Percentiles rank a stretch among this genome's conserved stretches.
These are phyloP conservation scores for Condylostylus longicornis DNA, from an alignment of 1,140 invertebrate genomes.

Conservation along the genomic window DNA sequence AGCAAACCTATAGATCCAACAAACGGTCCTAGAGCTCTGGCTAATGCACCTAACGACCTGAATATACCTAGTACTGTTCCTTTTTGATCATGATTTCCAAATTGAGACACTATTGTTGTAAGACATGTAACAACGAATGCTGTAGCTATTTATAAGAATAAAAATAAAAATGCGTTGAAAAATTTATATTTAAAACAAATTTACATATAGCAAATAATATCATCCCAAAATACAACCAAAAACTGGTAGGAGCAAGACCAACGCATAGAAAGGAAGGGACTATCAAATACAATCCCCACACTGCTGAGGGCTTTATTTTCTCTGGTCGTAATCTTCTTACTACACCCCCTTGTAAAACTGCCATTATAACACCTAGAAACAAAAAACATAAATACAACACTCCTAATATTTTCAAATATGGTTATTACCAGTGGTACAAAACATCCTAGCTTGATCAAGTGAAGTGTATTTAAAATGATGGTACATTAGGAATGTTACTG, in stretches of 20 bases:
- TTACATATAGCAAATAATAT: constrained; percentile 81
- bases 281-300: constrained; percentile 67
- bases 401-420: not conserved
- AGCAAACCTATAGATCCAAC: constrained; percentile 57
- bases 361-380: constrained; percentile 60
- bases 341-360: constrained; percentile 79
- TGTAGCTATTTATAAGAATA: constrained; percentile 47
- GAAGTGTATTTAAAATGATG: constrained; percentile 80
- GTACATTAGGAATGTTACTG: constrained; percentile 92
- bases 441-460: constrained; percentile 97
- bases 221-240: constrained; percentile 61
- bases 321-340: constrained; percentile 64
- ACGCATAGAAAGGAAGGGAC: constrained; percentile 80
- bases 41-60: constrained; percentile 82
- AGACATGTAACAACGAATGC: constrained; percentile 89
- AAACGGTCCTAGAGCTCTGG: constrained; percentile 80
- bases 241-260: constrained; percentile 42
- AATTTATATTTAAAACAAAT: constrained; percentile 32
- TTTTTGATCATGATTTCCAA: constrained; percentile 71
- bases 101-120: constrained; percentile 73
- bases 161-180: constrained; percentile 4
- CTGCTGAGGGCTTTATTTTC: constrained; percentile 57
- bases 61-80: constrained; percentile 87
- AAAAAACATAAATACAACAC: constrained; percentile 2
- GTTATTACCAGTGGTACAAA: constrained; percentile 66